Evolutionary conservation across 1,140 invertebrate species (phyloP).

Genomic region (Bombus sibiricus): DNA sequence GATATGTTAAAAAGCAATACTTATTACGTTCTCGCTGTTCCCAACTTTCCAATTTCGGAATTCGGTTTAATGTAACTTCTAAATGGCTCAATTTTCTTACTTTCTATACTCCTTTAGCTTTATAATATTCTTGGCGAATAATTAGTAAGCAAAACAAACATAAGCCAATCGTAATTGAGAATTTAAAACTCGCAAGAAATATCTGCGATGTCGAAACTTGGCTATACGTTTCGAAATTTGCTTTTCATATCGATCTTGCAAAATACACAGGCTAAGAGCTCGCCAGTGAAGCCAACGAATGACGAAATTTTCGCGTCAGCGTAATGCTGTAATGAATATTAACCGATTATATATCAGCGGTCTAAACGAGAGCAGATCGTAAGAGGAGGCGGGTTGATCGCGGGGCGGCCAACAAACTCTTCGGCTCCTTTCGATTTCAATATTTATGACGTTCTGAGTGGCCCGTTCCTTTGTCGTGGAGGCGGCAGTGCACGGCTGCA

Average conservation of each 20-base stretch:
- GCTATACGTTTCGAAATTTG: neutral
- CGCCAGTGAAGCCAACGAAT: neutral
- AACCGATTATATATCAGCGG: neutral
- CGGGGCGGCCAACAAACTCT: neutral
- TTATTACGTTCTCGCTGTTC: too few species aligned
- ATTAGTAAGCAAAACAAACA: neutral
- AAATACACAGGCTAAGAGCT: neutral
- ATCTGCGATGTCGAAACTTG: neutral
- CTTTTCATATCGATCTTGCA: neutral
- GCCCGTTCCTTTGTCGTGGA: slow-evolving; percentile 7
- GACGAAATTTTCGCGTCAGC: too few species aligned
- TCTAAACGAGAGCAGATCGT: neutral
- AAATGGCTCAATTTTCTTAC: too few species aligned
- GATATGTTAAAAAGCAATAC: too few species aligned
- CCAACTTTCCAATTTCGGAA: too few species aligned
- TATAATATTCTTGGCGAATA: too few species aligned
- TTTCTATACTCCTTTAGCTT: too few species aligned
- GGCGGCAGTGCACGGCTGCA: slow-evolving; percentile 14
- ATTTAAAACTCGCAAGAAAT: neutral
- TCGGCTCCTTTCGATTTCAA: slow-evolving; percentile 45
- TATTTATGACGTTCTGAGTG: slow-evolving; percentile 40
- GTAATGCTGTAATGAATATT: slow-evolving; percentile 11
- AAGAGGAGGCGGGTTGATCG: neutral
- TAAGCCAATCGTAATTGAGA: neutral
- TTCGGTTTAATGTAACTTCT: too few species aligned